Evolutionary conservation across 2,797 vertebrate species (phyloP).

Genomic region (Anguilla anguilla): DNA sequence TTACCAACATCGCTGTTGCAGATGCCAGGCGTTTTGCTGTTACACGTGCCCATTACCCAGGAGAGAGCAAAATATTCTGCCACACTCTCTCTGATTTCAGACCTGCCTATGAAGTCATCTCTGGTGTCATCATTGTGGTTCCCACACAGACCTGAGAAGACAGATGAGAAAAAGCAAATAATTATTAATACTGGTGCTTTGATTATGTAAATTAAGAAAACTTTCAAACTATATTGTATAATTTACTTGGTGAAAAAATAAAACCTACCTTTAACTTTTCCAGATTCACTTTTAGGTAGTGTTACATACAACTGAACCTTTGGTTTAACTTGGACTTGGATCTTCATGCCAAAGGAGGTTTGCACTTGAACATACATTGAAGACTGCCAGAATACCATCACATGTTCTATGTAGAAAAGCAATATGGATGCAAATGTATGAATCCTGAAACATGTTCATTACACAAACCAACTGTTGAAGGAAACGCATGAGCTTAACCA

Average conservation of each 20-base stretch:
- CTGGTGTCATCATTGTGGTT: slow-evolving; percentile 74
- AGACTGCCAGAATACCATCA: slow-evolving; percentile 70
- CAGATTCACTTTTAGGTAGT: slow-evolving; percentile 38
- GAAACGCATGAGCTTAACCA: background rate
- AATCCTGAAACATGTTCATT: background rate
- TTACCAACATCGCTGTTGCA: slow-evolving; percentile 50
- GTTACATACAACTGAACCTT: slow-evolving; percentile 68
- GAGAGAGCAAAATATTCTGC: slow-evolving; percentile 70
- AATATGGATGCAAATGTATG: background rate
- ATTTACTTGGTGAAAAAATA: background rate
- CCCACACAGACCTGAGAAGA: slow-evolving; percentile 77
- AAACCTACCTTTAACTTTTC: slow-evolving; percentile 59
- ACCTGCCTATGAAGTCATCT: slow-evolving; percentile 78
- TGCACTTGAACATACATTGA: slow-evolving; percentile 68
- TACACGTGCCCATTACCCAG: slow-evolving; percentile 65
- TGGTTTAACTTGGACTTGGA: slow-evolving; percentile 68
- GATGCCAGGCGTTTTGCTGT: background rate
- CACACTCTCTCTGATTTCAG: slow-evolving; percentile 73
- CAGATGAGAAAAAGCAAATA: background rate
- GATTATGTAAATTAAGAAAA: background rate
- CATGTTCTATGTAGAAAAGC: slow-evolving; percentile 53
- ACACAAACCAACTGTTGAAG: background rate
- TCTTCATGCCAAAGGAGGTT: slow-evolving; percentile 62
- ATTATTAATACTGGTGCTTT: background rate
- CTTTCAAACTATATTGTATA: background rate